Conservation (phyloP, 2,797 vertebrate species). For the Carduelis carduelis region DNA sequence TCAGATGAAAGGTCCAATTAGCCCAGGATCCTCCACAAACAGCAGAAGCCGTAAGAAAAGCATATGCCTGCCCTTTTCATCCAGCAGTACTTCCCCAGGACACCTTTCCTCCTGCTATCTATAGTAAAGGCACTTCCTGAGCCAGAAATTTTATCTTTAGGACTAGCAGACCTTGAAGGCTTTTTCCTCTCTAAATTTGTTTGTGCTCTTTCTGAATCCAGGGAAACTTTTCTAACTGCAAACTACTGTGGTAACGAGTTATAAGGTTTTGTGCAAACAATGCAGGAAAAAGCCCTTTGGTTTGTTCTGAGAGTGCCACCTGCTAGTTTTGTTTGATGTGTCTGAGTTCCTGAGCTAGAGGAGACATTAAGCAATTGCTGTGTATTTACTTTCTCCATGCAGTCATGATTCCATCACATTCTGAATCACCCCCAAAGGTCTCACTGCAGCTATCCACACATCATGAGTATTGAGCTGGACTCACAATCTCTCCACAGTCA, state of each 20-base stretch:
- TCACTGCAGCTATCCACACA: neutral
- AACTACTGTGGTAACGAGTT: neutral
- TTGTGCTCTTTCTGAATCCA: neutral
- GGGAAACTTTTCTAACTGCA: neutral
- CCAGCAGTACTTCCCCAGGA: neutral
- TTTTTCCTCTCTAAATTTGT: neutral
- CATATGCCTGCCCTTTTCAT: neutral
- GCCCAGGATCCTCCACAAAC: neutral
- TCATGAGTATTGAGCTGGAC: neutral
- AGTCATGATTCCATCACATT: accelerated
- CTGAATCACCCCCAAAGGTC: neutral
- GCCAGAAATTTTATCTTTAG: slow-evolving; percentile 38
- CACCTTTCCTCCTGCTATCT: slow-evolving; percentile 34
- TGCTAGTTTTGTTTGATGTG: neutral
- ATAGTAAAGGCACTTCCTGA: slow-evolving; percentile 6
- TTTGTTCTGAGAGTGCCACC: neutral
- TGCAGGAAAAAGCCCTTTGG: neutral
- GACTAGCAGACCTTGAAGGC: slow-evolving; percentile 30
- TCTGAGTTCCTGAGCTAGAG: neutral
- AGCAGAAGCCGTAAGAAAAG: neutral
- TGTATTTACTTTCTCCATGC: neutral
- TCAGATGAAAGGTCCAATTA: neutral
- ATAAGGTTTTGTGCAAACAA: neutral
- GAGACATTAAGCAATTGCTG: neutral
- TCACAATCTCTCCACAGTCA: neutral